Conservation (phyloP, 2,888 invertebrate species). For the Stictocephala bisonia region DNA sequence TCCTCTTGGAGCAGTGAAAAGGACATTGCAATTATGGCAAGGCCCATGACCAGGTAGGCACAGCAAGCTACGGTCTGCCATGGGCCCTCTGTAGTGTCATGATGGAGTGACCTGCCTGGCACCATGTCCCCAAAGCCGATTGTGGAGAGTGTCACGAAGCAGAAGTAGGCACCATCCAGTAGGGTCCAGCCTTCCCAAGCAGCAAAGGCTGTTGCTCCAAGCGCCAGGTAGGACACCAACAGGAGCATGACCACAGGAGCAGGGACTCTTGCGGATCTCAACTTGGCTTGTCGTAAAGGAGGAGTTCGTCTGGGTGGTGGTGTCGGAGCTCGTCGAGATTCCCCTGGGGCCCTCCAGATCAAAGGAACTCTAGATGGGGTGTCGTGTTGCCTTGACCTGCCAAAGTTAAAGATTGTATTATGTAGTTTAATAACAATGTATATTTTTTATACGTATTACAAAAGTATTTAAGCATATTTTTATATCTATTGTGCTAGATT, state of each 20-base stretch:
- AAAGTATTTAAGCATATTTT: no score
- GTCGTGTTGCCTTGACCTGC: conserved; percentile 71
- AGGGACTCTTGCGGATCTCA: conserved; percentile 69
- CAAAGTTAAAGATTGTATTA: no score
- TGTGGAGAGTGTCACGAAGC: conserved; percentile 85
- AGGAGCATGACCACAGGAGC: conserved; percentile 74
- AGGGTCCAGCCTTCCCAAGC: conserved; percentile 84
- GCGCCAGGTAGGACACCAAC: conserved; percentile 77
- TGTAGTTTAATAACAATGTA: no score
- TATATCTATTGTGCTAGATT: no score
- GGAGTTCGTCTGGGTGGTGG: conserved; percentile 47
- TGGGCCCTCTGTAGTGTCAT: conserved; percentile 66
- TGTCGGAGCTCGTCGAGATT: conserved; percentile 45
- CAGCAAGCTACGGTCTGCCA: conserved; percentile 83
- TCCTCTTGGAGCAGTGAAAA: conserved; percentile 87
- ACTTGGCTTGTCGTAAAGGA: conserved; percentile 44
- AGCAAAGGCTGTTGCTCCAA: conserved; percentile 82
- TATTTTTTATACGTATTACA: no score
- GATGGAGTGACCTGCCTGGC: conserved; percentile 64
- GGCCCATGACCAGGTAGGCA: conserved; percentile 80
- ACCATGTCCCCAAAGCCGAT: conserved; percentile 86
- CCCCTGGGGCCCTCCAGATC: conserved; percentile 68
- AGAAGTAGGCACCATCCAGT: conserved; percentile 85
- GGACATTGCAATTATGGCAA: conserved; percentile 86
- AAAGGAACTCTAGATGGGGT: conserved; percentile 83